Base-by-base conservation (phyloP, 2,797 vertebrate genomes). In the Manis pentadactyla region DNA sequence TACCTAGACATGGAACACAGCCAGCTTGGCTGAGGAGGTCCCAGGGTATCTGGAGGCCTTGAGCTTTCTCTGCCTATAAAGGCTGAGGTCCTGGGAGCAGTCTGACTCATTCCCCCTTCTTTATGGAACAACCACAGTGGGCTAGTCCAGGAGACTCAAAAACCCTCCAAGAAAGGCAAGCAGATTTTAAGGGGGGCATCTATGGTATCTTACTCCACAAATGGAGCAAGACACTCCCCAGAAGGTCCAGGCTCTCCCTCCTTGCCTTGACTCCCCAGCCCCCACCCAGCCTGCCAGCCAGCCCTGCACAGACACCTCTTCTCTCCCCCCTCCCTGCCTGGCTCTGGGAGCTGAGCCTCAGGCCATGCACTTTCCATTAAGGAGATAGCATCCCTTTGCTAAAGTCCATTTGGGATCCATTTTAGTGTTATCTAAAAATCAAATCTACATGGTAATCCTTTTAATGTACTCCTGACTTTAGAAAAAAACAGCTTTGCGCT, bases 401-500 rank as follows among this genome's bases (percentile, higher is more conserved):
- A 98, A 99, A 99, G 99, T 98, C 99, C 99, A 99, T 99, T 99
- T 99, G 99, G 99, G 99, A 99, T 99, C 99, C 99, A 99, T 99
- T 99, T 99, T 99, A 99, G 98, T 97, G 98, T 99, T 99, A 99
- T 99, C 99, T 99, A 99, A 99, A 99, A 99, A 99, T 99, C 99
- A 98, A 99, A 99, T 99, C 99, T 99, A 98, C 98, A 99, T 98
- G 98, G 99, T 99, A 99, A 99, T 99, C 99, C 99, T 99, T 99
- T 99, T 99, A 98, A 99, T 99, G 98, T 98, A 99, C 99, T 99
- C 98, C 99, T 98, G 99, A 99, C 98, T 99, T 99, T 99, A 99
- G 98, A 98, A 95, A 98, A 98, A 98, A 96, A 96, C 98, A 98
- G 98, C 98, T 99, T 98, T 98, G 97, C 98, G 96, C 98, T 99